Evolutionary conservation across 2,888 invertebrate species (phyloP).

Genomic region (Chloromyia formosa): DNA sequence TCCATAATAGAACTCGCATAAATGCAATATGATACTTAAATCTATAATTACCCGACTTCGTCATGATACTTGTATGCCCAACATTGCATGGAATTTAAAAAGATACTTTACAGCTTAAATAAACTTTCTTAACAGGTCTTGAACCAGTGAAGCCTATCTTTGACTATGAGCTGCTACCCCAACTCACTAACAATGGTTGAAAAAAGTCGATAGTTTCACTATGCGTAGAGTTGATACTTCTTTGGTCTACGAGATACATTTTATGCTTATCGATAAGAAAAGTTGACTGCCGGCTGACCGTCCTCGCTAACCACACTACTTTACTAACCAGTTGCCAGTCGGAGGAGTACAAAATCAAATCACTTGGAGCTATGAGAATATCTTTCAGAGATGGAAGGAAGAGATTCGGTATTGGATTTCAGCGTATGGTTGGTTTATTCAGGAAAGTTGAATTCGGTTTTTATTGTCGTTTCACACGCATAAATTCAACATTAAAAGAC

Average conservation of each 20-base stretch:
- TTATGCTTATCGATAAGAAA: conserved; percentile 33
- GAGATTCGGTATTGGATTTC: conserved; percentile 37
- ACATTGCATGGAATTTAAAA: not conserved
- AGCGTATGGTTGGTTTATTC: not conserved
- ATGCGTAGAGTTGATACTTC: too few relatives aligned
- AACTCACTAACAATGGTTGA: conserved; percentile 2
- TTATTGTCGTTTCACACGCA: conserved; percentile 46
- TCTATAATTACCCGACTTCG: not conserved
- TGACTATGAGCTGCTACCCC: too few relatives aligned
- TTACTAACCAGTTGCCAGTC: conserved; percentile 1
- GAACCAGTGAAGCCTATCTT: conserved; percentile 19
- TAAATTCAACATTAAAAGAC: conserved; percentile 47
- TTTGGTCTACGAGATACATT: conserved; percentile 22
- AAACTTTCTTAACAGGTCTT: conserved; percentile 35
- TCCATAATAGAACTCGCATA: too few relatives aligned
- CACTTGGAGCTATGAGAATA: conserved; percentile 3
- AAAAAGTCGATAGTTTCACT: not conserved
- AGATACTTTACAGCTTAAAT: conserved; percentile 17
- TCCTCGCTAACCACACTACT: not conserved
- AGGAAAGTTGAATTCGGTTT: conserved; percentile 11
- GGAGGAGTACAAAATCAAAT: not conserved
- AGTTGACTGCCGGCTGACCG: not conserved
- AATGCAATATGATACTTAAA: not conserved
- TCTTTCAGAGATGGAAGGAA: conserved; percentile 14
- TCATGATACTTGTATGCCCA: not conserved